Percentiles rank a stretch among this genome's conserved stretches.
Evolutionary conservation across 1,140 invertebrate genomes (phyloP).

Genomic region (Drosophila nannoptera): DNA sequence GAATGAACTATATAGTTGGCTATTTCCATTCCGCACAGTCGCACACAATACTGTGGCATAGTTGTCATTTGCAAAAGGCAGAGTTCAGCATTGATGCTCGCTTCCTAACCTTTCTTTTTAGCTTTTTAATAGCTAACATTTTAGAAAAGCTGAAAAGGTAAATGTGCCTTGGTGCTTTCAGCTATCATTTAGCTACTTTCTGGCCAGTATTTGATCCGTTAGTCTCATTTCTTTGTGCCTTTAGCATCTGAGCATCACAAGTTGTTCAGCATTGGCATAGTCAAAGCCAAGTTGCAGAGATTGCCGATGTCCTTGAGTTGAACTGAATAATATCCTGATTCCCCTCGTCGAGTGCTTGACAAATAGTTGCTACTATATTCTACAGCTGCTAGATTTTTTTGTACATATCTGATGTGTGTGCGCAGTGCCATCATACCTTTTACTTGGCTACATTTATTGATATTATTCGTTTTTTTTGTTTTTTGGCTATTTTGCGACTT

Average conservation of each 20-base stretch:
- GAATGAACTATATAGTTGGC: constrained; percentile 10
- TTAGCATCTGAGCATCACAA: not conserved
- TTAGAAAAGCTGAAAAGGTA: not conserved
- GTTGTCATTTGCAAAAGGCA: constrained; percentile 31
- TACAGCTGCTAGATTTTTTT: constrained; percentile 26
- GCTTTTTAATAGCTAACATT: not conserved
- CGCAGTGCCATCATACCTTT: constrained; percentile 21
- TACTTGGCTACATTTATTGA: constrained; percentile 42
- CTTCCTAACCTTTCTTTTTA: not conserved
- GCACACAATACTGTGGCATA: constrained; percentile 2
- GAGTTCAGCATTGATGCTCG: constrained; percentile 29
- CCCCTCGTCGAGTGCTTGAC: constrained; percentile 23
- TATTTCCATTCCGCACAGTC: constrained; percentile 1
- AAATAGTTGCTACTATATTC: constrained; percentile 26
- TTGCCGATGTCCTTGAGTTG: constrained; percentile 30
- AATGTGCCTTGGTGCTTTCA: not conserved
- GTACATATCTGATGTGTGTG: constrained; percentile 2
- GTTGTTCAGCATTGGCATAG: not conserved
- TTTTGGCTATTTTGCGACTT: constrained; percentile 39
- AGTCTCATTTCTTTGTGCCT: not conserved
- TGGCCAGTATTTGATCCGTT: not conserved
- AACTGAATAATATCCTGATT: constrained; percentile 41
- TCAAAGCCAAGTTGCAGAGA: constrained; percentile 1
- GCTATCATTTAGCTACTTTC: not conserved
- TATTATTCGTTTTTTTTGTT: constrained; percentile 6